A percentile compares a stretch with the other conserved stretches of the same genome.
phyloP scores from a whole-genome alignment of 1,140 invertebrate genomes.

The Leguminivora glycinivorella region DNA sequence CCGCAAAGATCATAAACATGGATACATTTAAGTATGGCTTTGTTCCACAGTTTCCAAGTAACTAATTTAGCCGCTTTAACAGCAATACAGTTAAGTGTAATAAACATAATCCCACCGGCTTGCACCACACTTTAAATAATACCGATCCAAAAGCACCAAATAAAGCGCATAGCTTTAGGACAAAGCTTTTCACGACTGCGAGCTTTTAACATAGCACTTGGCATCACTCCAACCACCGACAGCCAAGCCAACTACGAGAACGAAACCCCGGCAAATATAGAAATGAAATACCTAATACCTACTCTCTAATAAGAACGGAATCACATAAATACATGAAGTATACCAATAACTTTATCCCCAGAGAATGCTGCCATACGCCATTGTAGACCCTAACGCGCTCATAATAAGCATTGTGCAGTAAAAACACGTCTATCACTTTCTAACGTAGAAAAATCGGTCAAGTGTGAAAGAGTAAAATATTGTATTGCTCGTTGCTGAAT shows the following conservation, averaged over 20 bases:
- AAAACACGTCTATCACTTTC: conserved; percentile 55
- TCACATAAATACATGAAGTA: conserved; percentile 31
- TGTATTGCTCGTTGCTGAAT: conserved; percentile 41
- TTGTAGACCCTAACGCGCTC: conserved; percentile 45
- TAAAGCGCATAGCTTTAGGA: conserved; percentile 54
- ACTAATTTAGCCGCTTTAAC: neutral
- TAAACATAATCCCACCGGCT: conserved; percentile 27
- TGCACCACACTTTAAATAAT: conserved; percentile 24
- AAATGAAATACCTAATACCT: conserved; percentile 35
- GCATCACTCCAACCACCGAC: conserved; percentile 53
- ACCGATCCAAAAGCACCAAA: conserved; percentile 28
- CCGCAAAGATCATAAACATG: neutral
- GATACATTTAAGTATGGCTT: neutral
- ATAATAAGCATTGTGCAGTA: conserved; percentile 41
- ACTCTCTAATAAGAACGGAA: conserved; percentile 41
- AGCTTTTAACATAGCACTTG: conserved; percentile 68
- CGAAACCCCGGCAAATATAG: conserved; percentile 39
- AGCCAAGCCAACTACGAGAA: conserved; percentile 46
- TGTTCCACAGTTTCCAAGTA: neutral
- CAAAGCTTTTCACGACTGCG: conserved; percentile 61
- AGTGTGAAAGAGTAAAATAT: conserved; percentile 67
- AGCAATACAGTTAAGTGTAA: conserved; percentile 25
- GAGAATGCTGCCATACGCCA: conserved; percentile 44
- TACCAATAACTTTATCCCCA: conserved; percentile 37
- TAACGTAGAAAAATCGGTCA: conserved; percentile 50